Evolutionary conservation across 2,113 vertebrate species (phyloP).

Genomic region (Serinus canaria): DNA sequence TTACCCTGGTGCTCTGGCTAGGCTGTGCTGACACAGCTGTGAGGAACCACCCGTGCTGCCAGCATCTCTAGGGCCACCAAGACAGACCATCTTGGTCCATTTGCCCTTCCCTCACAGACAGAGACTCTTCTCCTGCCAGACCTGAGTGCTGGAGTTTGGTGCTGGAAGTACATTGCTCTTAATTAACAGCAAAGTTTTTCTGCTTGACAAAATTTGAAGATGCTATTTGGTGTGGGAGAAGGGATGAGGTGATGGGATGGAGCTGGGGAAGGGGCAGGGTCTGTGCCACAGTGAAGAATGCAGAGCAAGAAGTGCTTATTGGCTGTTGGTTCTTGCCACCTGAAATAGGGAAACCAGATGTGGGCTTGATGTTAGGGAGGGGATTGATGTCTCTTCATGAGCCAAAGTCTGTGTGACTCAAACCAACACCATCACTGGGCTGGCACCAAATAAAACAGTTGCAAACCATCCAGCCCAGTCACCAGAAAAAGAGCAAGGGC

Average conservation of each 20-base stretch:
- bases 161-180: accelerated
- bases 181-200: not conserved
- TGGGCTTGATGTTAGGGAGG: not conserved
- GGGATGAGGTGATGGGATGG: not conserved
- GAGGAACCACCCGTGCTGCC: not conserved
- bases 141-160: not conserved
- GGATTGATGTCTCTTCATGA: not conserved
- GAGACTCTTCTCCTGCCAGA: accelerated
- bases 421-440: not conserved
- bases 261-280: not conserved
- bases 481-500: not conserved
- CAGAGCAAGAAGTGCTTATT: not conserved
- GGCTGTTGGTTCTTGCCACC: not conserved
- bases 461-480: not conserved
- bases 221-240: not conserved
- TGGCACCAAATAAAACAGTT: not conserved
- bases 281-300: not conserved
- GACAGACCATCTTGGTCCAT: not conserved
- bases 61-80: not conserved
- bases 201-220: not conserved
- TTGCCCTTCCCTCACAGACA: accelerated
- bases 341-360: not conserved
- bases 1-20: not conserved
- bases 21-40: not conserved
- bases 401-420: not conserved